Base-by-base conservation (phyloP, 2,888 invertebrate genomes). In the Ethmia dodecea region DNA sequence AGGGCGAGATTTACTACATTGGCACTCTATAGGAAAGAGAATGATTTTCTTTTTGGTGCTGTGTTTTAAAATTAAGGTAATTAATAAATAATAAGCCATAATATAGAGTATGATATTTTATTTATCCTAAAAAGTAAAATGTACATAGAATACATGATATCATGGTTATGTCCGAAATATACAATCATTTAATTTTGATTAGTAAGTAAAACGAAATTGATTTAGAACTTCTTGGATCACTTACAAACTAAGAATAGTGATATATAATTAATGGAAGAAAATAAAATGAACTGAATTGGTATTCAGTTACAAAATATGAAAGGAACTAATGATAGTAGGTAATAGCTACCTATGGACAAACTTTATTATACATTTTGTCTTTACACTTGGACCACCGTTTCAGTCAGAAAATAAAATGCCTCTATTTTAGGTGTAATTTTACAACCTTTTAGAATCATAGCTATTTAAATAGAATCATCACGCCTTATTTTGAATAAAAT, bases 131-230 rank as follows among this genome's bases (percentile, higher is more conserved):
- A n/a, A n/a, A n/a, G n/a, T 26, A 26, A 61, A 69, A 66, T 61
- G 66, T 71, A 70, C 51, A 51, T n/a, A 54, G 54, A 68, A 76
- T 77, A 80, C 78, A 75, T 70, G 80, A 79, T 75, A 76, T 58
- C 69, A 67, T 42, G 52, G 40, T 70, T 70, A 68, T 64, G 68
- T 78, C 71, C 72, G 70, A 80, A 80, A 79, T 80, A 83, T 78
- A 83, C 72, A 83, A 65, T 74, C 58, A 70, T 70, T 70, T 60
- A 77, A 78, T 77, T 77, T 78, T 64, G 76, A 75, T 78, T 68
- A 54, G 41, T 55, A 43, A 49, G 66, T 67, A 66, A 67, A 77
- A 73, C 56, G 51, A 66, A 79, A 60, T 77, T 76, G 78, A 79
- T 81, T 80, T 69, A 56, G 54, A 53, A 43, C 49, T 58, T 55